Conservation (phyloP, 2,113 vertebrate species). For the Columbina picui region DNA sequence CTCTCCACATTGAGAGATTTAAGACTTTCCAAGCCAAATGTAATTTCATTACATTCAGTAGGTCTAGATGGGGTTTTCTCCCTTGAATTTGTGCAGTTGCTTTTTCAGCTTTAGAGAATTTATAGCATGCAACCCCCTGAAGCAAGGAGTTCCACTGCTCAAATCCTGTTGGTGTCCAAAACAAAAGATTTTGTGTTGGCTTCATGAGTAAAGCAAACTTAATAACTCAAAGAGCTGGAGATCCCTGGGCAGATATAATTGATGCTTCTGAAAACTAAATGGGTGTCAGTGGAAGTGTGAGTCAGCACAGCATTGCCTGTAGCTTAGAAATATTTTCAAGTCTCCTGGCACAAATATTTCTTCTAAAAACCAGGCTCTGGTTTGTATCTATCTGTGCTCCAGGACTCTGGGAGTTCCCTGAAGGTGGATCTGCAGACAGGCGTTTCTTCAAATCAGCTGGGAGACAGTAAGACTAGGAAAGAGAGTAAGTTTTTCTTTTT, state of each 20-base stretch:
- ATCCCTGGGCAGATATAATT: background rate
- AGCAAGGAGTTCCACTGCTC: background rate
- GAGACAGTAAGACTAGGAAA: background rate
- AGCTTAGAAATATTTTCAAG: constrained; percentile 25
- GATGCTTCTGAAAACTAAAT: constrained; percentile 33
- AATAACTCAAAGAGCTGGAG: background rate
- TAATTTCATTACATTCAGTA: background rate
- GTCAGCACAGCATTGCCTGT: constrained; percentile 3
- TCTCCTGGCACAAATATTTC: constrained; percentile 12
- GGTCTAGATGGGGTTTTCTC: background rate
- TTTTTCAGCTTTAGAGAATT: background rate
- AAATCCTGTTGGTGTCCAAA: background rate
- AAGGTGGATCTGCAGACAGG: background rate
- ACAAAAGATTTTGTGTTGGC: background rate
- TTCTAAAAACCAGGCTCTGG: background rate
- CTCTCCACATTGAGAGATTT: background rate
- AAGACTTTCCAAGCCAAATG: background rate
- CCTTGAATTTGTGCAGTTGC: background rate
- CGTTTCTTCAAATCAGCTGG: background rate
- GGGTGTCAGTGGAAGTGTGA: background rate
- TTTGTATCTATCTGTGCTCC: background rate
- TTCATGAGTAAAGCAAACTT: background rate
- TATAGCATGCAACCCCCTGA: background rate
- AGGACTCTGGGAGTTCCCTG: background rate
- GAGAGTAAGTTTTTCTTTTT: background rate